Evolutionary conservation across 2,797 vertebrate genomes (phyloP).

Genomic region (Argyrosomus regius): DNA sequence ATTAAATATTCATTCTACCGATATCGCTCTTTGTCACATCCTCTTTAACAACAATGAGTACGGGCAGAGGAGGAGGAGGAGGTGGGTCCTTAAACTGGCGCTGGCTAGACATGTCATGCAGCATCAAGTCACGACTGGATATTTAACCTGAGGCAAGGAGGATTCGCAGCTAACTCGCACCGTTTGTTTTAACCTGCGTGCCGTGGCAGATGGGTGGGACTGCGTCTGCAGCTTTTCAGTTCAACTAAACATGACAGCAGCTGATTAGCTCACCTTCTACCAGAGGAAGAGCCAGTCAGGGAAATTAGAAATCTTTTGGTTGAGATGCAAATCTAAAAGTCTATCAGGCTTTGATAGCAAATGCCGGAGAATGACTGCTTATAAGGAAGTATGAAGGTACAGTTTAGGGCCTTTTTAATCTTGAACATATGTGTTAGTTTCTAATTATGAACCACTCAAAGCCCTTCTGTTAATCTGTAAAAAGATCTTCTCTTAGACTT

Average conservation of each 20-base stretch:
- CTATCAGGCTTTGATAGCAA: neutral
- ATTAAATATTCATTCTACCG: constrained; percentile 86
- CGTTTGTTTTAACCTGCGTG: constrained; percentile 67
- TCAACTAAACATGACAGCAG: neutral
- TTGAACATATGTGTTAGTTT: neutral
- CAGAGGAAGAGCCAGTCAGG: constrained; percentile 29
- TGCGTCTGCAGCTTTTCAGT: constrained; percentile 8
- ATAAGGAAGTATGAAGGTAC: neutral
- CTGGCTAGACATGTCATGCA: constrained; percentile 68
- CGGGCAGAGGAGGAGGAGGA: constrained; percentile 52
- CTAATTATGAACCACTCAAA: neutral
- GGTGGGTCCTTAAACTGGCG: constrained; percentile 68
- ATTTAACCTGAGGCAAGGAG: constrained; percentile 65
- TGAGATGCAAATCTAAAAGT: neutral
- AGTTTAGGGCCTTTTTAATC: neutral
- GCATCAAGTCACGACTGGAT: constrained; percentile 68
- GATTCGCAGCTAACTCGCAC: constrained; percentile 23
- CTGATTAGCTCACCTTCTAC: constrained; percentile 42
- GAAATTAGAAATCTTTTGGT: constrained; percentile 23
- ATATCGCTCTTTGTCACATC: constrained; percentile 85
- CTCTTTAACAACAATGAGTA: constrained; percentile 82
- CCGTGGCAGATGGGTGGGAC: constrained; percentile 37
- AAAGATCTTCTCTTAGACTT: neutral
- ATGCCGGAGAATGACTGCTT: neutral
- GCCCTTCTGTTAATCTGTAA: neutral